Conservation (phyloP, 2,797 vertebrate species). For the Gouania willdenowi region DNA sequence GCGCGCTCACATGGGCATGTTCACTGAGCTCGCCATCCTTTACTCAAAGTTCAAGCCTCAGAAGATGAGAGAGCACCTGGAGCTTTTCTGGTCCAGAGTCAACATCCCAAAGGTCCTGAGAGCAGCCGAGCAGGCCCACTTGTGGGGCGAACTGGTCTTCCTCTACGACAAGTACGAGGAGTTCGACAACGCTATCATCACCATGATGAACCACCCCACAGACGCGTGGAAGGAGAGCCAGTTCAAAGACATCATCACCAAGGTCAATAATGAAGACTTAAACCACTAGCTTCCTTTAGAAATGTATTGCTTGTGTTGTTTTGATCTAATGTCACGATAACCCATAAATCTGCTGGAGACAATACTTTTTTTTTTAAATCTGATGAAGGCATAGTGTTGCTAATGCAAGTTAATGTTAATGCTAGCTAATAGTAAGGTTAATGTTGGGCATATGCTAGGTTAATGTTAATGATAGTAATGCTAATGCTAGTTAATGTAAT, state of each 20-base stretch:
- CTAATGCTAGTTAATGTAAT: too few relatives aligned
- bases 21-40: conserved; percentile 97
- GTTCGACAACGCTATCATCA: conserved; percentile 97
- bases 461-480: too few relatives aligned
- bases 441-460: too few relatives aligned
- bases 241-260: conserved; percentile 99
- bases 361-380: too few relatives aligned
- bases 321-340: too few relatives aligned
- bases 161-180: conserved; percentile 99
- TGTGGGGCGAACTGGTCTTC: conserved; percentile 98
- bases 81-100: conserved; percentile 98
- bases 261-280: too few relatives aligned
- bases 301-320: too few relatives aligned
- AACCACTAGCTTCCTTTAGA: too few relatives aligned
- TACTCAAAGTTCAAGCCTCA: conserved; percentile 99
- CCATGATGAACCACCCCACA: conserved; percentile 98
- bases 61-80: conserved; percentile 98
- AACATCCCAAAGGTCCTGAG: conserved; percentile 98
- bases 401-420: too few relatives aligned
- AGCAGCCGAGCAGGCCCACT: conserved; percentile 97
- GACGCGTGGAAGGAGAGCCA: conserved; percentile 99
- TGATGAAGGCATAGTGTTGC: too few relatives aligned
- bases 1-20: conserved; percentile 99
- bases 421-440: too few relatives aligned
- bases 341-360: too few relatives aligned